Evolutionary conservation across 2,113 vertebrate species (phyloP), one percentile per base, ranked within the genome.

Genomic region (Brachypteracias leptosomus): DNA sequence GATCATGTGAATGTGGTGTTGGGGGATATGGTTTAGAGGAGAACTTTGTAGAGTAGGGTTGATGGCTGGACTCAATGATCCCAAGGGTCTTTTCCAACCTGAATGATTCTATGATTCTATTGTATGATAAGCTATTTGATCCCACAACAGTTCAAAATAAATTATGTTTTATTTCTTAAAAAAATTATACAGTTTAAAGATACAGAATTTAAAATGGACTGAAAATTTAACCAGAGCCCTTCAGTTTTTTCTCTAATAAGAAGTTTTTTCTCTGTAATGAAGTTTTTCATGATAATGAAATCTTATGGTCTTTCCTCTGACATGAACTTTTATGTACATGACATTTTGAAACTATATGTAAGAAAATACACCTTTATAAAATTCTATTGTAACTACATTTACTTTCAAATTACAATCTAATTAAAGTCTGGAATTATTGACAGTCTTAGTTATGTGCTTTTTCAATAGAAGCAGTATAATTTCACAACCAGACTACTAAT

Each of bases 301-400:
- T 59, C 42, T 74, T 79, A 10, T 15, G 4, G 28, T 36, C 21
- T 63, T 91, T 44, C 19, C 51, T 33, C 7, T 57, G 10, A 89
- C 22, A 35, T 88, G 90, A 97, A 90, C 49, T 36, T 42, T 61
- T 49, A 71, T 14, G 4, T 90, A 71, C n/a, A 92, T 76, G 52
- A 86, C 19, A 86, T 77, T 62, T 90, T 92, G 79, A 28, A 76
- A 87, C 19, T 44, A 40, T 90, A 36, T 47, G 26, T 82, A 95
- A 94, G 68, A 88, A 95, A 97, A 86, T 81, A 6, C 35, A 87
- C 59, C 13, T 36, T 58, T 83, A 93, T 77, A 83, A 90, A 95
- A 94, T 59, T 61, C 24, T 63, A 47, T n/a, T 54, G 3, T 84
- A 93, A 90, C 96, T 96, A 47, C n/a, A 87, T 92, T 97, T 96